A percentile compares a stretch with the other conserved stretches of the same genome.
These are phyloP conservation scores for Platycheirus rosarum DNA, from an alignment of 2,888 invertebrate species.

Conservation along the genomic window DNA sequence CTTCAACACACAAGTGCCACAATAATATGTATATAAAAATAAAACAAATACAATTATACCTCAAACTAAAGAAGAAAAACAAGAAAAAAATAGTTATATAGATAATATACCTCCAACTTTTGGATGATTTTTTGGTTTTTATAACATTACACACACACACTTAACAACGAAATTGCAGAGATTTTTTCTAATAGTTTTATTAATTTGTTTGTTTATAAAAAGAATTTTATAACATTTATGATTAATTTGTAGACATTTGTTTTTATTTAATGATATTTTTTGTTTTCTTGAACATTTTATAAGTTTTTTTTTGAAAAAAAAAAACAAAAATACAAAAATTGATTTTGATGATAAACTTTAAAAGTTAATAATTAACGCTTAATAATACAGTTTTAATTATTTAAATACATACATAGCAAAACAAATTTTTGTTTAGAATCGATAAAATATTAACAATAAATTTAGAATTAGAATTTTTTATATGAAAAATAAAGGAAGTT, in stretches of 20 bases:
- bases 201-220: conserved; percentile 31
- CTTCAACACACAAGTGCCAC: conserved; percentile 78
- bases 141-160: conserved; percentile 27
- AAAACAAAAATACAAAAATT: too few species aligned
- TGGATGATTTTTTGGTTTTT: conserved; percentile 45
- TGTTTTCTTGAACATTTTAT: too few species aligned
- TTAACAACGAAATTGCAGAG: conserved; percentile 80
- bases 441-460: too few species aligned
- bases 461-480: too few species aligned
- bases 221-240: conserved; percentile 24
- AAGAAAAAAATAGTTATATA: conserved; percentile 52
- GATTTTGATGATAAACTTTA: too few species aligned
- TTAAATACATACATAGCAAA: not conserved
- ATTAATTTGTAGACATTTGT: conserved; percentile 1
- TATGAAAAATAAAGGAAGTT: too few species aligned
- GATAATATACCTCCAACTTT: conserved; percentile 49
- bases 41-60: conserved; percentile 74
- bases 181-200: conserved; percentile 77
- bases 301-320: conserved; percentile 35
- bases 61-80: conserved; percentile 53
- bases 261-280: too few species aligned
- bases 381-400: too few species aligned
- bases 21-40: too few species aligned
- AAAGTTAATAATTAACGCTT: too few species aligned
- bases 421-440: too few species aligned